Percentiles rank a stretch among this genome's conserved stretches.
Conservation (phyloP, 2,797 vertebrate species). For the Tarsius wallacei region DNA sequence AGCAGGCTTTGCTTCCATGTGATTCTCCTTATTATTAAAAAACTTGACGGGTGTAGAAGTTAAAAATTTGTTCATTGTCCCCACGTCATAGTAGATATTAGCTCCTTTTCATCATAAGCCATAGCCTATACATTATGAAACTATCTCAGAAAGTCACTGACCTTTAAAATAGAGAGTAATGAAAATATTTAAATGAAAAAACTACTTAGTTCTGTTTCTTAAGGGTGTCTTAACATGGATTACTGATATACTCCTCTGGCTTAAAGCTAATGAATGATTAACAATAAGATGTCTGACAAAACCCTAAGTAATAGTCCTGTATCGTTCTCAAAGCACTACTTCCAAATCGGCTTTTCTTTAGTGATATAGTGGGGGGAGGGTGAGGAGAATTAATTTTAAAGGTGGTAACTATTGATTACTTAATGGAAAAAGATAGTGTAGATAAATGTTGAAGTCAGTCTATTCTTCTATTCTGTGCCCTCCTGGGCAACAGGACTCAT, state of each 20-base stretch:
- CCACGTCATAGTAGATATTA: slow-evolving; percentile 34
- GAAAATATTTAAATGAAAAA: slow-evolving; percentile 80
- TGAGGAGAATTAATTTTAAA: slow-evolving; percentile 90
- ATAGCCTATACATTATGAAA: slow-evolving; percentile 37
- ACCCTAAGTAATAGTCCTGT: slow-evolving; percentile 84
- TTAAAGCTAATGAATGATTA: slow-evolving; percentile 85
- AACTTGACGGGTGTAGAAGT: slow-evolving; percentile 45
- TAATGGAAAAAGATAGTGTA: slow-evolving; percentile 90
- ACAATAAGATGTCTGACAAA: slow-evolving; percentile 85
- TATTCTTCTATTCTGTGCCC: slow-evolving; percentile 87
- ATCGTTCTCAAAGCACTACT: slow-evolving; percentile 78
- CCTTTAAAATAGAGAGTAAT: slow-evolving; percentile 62
- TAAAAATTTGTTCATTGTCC: background rate
- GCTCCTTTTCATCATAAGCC: slow-evolving; percentile 42
- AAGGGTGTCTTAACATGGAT: slow-evolving; percentile 81
- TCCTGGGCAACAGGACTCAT: slow-evolving; percentile 87
- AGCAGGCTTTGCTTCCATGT: background rate
- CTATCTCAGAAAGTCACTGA: background rate
- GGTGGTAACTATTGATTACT: slow-evolving; percentile 91
- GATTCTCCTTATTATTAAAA: slow-evolving; percentile 27
- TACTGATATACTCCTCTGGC: slow-evolving; percentile 30
- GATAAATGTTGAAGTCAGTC: slow-evolving; percentile 90
- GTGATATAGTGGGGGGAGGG: slow-evolving; percentile 88
- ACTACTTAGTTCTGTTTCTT: slow-evolving; percentile 85
- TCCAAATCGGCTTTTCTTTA: slow-evolving; percentile 87